These are phyloP conservation scores for Sandelia bainsii DNA, from an alignment of 2,797 vertebrate species.

Conservation along the genomic window DNA sequence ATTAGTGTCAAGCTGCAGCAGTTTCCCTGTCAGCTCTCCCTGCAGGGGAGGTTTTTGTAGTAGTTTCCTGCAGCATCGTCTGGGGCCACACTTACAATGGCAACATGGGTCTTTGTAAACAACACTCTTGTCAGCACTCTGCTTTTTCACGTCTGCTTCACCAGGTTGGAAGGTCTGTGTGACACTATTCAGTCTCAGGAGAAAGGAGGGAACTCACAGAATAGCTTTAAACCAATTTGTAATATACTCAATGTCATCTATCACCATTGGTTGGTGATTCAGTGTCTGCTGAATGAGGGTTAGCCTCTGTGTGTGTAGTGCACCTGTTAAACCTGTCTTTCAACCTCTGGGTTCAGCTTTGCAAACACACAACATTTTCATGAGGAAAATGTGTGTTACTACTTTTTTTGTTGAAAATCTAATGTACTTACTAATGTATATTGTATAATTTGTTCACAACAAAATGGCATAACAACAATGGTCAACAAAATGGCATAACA, in stretches of 20 bases:
- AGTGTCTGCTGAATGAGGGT: background rate
- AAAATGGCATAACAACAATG: no score
- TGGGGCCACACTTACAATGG: conserved; percentile 28
- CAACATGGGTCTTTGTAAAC: conserved; percentile 37
- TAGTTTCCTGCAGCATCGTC: conserved; percentile 36
- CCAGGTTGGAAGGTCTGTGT: conserved; percentile 22
- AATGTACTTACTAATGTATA: no score
- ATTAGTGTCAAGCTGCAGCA: conserved; percentile 35
- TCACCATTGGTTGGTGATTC: background rate
- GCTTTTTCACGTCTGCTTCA: conserved; percentile 34
- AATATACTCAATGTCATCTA: background rate
- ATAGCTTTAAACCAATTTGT: background rate
- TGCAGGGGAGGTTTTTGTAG: conserved; percentile 40
- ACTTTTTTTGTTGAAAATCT: no score
- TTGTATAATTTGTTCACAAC: no score
- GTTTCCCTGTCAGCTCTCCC: conserved; percentile 33
- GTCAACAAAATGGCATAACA: no score
- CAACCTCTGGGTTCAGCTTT: background rate
- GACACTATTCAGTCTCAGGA: conserved; percentile 13
- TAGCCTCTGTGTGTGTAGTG: background rate
- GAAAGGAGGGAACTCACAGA: background rate
- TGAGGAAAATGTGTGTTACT: no score
- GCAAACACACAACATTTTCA: no score
- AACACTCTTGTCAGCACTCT: conserved; percentile 44
- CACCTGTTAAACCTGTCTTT: background rate